Conservation (phyloP, 2,888 invertebrate genomes). For the Diaphora mendica region DNA sequence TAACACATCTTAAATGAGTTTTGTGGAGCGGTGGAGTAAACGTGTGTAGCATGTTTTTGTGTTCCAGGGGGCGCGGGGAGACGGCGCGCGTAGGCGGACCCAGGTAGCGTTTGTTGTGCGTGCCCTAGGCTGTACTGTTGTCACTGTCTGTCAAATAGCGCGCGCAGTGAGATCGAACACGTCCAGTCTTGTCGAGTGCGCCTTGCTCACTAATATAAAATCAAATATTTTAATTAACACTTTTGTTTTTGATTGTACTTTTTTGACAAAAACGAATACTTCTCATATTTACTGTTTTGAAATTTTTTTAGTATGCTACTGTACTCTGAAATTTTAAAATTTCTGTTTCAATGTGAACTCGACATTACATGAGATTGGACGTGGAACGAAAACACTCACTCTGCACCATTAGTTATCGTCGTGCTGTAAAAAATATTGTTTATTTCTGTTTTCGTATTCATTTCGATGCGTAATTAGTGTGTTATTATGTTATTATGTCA, state of each 20-base stretch:
- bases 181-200: slow-evolving; percentile 67
- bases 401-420: slow-evolving; percentile 85
- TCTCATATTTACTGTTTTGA: not conserved
- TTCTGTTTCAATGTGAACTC: slow-evolving; percentile 61
- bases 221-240: slow-evolving; percentile 28
- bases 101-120: slow-evolving; percentile 87
- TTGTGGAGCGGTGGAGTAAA: slow-evolving; percentile 68
- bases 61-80: slow-evolving; percentile 84
- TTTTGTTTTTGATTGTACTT: slow-evolving; percentile 17
- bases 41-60: slow-evolving; percentile 85
- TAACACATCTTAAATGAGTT: slow-evolving; percentile 28
- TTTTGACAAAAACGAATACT: slow-evolving; percentile 17
- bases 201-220: slow-evolving; percentile 44
- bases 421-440: slow-evolving; percentile 83
- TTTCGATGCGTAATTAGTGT: slow-evolving; percentile 85
- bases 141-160: slow-evolving; percentile 84
- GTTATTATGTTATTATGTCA: slow-evolving; percentile 81
- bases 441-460: slow-evolving; percentile 81
- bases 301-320: not conserved
- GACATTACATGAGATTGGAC: slow-evolving; percentile 72
- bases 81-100: slow-evolving; percentile 81
- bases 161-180: slow-evolving; percentile 80
- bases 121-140: slow-evolving; percentile 86
- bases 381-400: slow-evolving; percentile 76
- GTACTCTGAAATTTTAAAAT: not conserved